A percentile compares a stretch with the other conserved stretches of the same genome.
These are phyloP conservation scores for Callocephalon fimbriatum DNA, from an alignment of 2,113 vertebrate genomes.

Conservation along the genomic window DNA sequence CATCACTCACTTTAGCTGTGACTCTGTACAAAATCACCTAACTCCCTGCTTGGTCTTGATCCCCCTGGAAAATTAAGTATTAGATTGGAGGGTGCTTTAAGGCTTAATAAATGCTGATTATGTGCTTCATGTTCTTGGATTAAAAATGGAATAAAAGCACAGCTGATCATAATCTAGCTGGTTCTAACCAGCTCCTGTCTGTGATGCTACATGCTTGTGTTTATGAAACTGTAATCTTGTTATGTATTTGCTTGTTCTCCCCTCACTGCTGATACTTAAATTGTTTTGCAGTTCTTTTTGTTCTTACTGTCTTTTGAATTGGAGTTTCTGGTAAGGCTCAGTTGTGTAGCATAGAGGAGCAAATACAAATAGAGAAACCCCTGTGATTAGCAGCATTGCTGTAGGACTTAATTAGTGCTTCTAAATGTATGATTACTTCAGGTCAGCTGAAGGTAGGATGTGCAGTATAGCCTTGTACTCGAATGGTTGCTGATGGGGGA, in stretches of 20 bases:
- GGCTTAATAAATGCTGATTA: conserved; percentile 10
- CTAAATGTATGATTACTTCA: background rate
- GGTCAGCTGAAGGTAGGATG: background rate
- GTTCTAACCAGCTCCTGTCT: conserved; percentile 29
- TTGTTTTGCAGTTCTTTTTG: background rate
- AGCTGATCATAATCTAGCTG: conserved; percentile 38
- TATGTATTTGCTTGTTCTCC: conserved; percentile 20
- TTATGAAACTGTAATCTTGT: conserved; percentile 38
- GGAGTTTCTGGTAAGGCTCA: background rate
- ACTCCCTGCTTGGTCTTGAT: background rate
- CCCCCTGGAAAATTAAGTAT: background rate
- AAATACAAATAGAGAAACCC: background rate
- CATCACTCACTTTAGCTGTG: background rate
- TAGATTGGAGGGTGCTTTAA: background rate
- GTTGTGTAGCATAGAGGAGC: background rate
- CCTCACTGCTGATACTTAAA: background rate
- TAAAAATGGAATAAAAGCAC: conserved; percentile 31
- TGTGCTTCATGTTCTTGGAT: conserved; percentile 19
- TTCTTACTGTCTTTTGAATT: background rate
- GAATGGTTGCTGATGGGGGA: background rate
- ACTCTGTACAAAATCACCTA: background rate
- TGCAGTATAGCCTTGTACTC: background rate
- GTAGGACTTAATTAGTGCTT: background rate
- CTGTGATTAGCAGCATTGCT: background rate
- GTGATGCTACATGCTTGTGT: conserved; percentile 8